Conservation (phyloP, 2,797 vertebrate species). For the Silurus aristotelis region DNA sequence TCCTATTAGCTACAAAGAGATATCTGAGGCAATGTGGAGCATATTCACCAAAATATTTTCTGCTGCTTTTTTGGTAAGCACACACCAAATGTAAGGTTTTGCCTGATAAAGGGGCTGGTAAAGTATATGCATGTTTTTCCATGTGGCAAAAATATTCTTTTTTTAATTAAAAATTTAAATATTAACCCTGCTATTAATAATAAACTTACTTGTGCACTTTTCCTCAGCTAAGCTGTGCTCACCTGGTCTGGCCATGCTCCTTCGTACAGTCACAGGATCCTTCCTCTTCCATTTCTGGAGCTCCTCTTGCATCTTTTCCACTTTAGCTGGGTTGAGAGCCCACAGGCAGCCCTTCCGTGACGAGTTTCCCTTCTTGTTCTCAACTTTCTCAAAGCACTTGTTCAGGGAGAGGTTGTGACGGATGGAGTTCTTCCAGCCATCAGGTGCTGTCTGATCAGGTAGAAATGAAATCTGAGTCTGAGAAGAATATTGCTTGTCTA, state of each 20-base stretch:
- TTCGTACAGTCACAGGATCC: conserved; percentile 88
- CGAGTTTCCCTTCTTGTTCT: conserved; percentile 89
- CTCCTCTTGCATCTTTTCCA: conserved; percentile 98
- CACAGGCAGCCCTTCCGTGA: conserved; percentile 95
- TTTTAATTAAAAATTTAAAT: background rate
- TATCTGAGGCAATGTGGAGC: background rate
- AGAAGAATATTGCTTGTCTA: background rate
- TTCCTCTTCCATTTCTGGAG: conserved; percentile 98
- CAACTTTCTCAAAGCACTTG: conserved; percentile 98
- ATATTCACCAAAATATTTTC: background rate
- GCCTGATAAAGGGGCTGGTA: background rate
- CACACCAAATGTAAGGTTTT: background rate
- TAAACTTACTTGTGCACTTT: too few relatives aligned
- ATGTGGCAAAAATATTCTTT: too few relatives aligned
- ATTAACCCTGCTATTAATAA: background rate
- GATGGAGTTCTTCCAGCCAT: conserved; percentile 99
- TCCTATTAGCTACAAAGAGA: background rate
- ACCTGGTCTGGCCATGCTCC: conserved; percentile 98
- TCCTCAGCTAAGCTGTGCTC: conserved; percentile 38
- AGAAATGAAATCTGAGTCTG: conserved; percentile 11
- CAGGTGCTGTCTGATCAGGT: conserved; percentile 87
- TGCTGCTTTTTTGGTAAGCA: background rate
- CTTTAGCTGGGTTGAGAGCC: conserved; percentile 94
- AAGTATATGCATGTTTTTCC: background rate
- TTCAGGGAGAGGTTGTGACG: conserved; percentile 97